phyloP scores from a whole-genome alignment of 2,888 invertebrate species.

The Acanthosepion esculentum region DNA sequence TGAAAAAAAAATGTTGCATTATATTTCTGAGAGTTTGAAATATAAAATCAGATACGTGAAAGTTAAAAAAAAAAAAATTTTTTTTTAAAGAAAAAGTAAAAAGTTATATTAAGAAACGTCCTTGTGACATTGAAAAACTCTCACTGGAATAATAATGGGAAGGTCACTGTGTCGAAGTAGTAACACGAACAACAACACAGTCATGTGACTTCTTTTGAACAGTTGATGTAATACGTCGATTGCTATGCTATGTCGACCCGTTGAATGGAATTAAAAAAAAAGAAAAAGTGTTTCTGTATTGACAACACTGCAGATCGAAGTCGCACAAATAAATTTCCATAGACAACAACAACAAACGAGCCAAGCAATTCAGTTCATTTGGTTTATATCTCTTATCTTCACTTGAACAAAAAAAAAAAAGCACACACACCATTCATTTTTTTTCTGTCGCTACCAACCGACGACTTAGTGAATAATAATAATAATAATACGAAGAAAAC shows the following conservation, averaged over 20 bases:
- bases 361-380: too few relatives aligned
- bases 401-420: neutral
- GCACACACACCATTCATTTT: neutral
- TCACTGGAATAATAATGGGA: neutral
- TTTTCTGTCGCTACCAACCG: neutral
- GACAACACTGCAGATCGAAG: too few relatives aligned
- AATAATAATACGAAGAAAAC: neutral
- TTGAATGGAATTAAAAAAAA: too few relatives aligned
- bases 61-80: too few relatives aligned
- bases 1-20: neutral
- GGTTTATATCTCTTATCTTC: neutral
- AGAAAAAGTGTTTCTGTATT: too few relatives aligned
- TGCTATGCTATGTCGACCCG: too few relatives aligned
- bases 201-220: neutral
- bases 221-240: neutral
- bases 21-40: neutral
- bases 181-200: neutral
- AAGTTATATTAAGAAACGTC: neutral
- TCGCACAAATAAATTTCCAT: too few relatives aligned
- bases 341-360: too few relatives aligned
- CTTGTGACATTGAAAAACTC: neutral
- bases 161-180: neutral
- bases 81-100: too few relatives aligned
- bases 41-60: neutral
- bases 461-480: neutral